Conservation (phyloP, 2,797 vertebrate species). For the Liparis tanakae region DNA sequence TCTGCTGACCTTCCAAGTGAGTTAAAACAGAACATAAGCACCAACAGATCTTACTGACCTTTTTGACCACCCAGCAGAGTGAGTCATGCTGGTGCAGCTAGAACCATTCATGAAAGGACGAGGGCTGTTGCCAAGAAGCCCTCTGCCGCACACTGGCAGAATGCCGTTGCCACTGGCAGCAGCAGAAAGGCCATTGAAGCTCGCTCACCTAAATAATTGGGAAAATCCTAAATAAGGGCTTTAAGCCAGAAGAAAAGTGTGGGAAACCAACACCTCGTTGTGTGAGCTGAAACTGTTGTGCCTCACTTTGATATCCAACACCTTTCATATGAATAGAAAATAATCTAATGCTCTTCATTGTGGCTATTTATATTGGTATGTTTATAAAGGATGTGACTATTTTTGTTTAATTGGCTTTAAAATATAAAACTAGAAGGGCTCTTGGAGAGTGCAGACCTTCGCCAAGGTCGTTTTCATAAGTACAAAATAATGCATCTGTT, state of each 20-base stretch:
- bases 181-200: constrained; percentile 31
- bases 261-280: constrained; percentile 4
- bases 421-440: neutral
- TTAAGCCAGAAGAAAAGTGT: constrained; percentile 12
- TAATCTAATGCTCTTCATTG: neutral
- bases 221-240: constrained; percentile 50
- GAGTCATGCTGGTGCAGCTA: constrained; percentile 34
- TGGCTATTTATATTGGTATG: neutral
- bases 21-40: constrained; percentile 47
- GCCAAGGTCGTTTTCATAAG: neutral
- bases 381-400: neutral
- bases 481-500: neutral
- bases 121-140: constrained; percentile 39
- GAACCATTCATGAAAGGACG: constrained; percentile 36
- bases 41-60: constrained; percentile 48
- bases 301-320: neutral
- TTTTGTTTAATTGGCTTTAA: neutral
- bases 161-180: constrained; percentile 25
- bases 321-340: neutral
- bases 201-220: constrained; percentile 36
- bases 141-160: constrained; percentile 31
- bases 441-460: neutral
- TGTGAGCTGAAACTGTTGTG: neutral
- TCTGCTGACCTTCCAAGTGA: constrained; percentile 55
- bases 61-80: constrained; percentile 34